A percentile compares a stretch with the other conserved stretches of the same genome.
Conservation (phyloP, 2,113 vertebrate genomes). For the Nannospalax galili region DNA sequence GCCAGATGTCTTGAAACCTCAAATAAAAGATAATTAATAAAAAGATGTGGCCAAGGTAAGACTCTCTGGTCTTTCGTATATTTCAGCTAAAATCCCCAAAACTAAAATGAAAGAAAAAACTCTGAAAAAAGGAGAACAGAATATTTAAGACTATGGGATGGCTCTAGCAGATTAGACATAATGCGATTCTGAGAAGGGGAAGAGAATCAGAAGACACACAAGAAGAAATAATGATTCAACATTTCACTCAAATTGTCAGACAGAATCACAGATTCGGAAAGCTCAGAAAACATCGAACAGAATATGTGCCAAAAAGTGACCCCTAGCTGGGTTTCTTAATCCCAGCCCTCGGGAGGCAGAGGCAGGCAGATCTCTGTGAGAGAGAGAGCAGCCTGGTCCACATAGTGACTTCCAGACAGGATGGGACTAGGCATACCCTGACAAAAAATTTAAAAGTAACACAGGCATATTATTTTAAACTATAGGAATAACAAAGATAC, state of each 20-base stretch:
- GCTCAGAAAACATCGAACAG: not conserved
- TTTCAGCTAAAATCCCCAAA: not conserved
- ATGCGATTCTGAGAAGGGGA: too few relatives aligned
- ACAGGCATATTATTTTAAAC: not conserved
- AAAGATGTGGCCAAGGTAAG: not conserved
- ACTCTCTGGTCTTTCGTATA: not conserved
- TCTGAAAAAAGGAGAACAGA: not conserved
- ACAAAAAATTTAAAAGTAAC: too few relatives aligned
- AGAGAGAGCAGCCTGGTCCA: too few relatives aligned
- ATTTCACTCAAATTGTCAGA: not conserved
- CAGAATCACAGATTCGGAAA: not conserved
- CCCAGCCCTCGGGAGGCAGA: too few relatives aligned
- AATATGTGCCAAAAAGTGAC: not conserved
- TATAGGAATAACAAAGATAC: not conserved
- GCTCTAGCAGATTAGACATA: not conserved
- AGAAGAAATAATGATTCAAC: not conserved
- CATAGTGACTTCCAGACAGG: too few relatives aligned
- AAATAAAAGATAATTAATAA: not conserved
- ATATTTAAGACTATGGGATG: not conserved
- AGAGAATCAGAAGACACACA: not conserved
- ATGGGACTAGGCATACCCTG: too few relatives aligned
- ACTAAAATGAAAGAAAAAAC: not conserved
- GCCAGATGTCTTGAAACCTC: too few relatives aligned
- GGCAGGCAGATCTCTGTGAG: too few relatives aligned
- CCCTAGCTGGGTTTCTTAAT: too few relatives aligned